Evolutionary conservation across 2,888 invertebrate genomes (phyloP).

Genomic region (Drosophila yooni): DNA sequence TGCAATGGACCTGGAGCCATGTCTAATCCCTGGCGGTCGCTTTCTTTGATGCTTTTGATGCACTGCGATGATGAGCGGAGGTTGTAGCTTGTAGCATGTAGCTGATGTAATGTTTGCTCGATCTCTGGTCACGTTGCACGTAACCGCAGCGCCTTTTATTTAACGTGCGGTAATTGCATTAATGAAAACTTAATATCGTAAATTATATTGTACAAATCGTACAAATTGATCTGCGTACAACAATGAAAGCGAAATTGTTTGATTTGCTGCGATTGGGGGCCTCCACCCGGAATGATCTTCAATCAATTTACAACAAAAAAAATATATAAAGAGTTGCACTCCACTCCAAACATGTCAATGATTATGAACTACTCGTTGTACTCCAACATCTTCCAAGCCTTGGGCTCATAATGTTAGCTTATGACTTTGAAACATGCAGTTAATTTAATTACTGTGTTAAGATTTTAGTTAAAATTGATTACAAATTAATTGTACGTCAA

Average conservation of each 20-base stretch:
- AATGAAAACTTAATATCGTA: slow-evolving; percentile 78
- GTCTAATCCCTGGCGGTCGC: slow-evolving; percentile 67
- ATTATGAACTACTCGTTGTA: not conserved
- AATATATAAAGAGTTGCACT: slow-evolving; percentile 15
- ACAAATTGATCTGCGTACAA: slow-evolving; percentile 75
- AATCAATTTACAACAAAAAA: slow-evolving; percentile 42
- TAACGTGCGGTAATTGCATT: slow-evolving; percentile 76
- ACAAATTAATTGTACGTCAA: not conserved
- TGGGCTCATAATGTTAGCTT: not conserved
- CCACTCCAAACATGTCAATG: slow-evolving; percentile 45
- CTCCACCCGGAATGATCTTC: slow-evolving; percentile 36
- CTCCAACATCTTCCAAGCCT: not conserved
- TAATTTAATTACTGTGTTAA: not conserved
- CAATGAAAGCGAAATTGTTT: slow-evolving; percentile 78
- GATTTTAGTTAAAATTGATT: not conserved
- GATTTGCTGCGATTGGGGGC: slow-evolving; percentile 56
- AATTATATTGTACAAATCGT: slow-evolving; percentile 77
- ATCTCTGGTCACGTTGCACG: slow-evolving; percentile 76
- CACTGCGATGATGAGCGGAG: slow-evolving; percentile 49
- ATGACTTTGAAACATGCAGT: not conserved
- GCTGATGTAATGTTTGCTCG: slow-evolving; percentile 77
- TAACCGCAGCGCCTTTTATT: slow-evolving; percentile 78
- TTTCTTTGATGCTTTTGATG: slow-evolving; percentile 60
- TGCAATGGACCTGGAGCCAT: slow-evolving; percentile 52
- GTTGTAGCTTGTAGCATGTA: slow-evolving; percentile 35